These are phyloP conservation scores for Pemphredon lugubris DNA, from an alignment of 2,888 invertebrate genomes.

Conservation along the genomic window DNA sequence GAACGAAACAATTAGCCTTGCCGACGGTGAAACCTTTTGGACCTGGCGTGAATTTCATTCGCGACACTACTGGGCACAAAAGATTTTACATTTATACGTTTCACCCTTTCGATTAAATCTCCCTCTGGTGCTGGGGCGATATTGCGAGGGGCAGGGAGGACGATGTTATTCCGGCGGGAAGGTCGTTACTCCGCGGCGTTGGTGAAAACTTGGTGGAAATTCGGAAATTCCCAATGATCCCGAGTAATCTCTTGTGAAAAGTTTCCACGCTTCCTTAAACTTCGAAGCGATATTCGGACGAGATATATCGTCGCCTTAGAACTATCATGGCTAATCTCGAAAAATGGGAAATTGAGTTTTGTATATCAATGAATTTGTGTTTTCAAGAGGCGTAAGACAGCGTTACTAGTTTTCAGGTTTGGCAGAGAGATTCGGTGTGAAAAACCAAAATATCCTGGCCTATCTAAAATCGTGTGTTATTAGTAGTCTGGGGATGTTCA, in stretches of 20 bases:
- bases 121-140: slow-evolving; percentile 5
- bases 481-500: too few species aligned
- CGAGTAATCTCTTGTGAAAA: slow-evolving; percentile 49
- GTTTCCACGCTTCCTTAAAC: slow-evolving; percentile 49
- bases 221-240: slow-evolving; percentile 48
- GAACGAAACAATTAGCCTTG: slow-evolving; percentile 65
- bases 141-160: slow-evolving; percentile 10
- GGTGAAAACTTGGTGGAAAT: slow-evolving; percentile 42
- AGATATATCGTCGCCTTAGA: too few species aligned
- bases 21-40: slow-evolving; percentile 40
- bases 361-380: too few species aligned
- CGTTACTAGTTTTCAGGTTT: too few species aligned
- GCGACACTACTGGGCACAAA: slow-evolving; percentile 34
- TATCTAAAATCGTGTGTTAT: too few species aligned
- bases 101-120: slow-evolving; percentile 55
- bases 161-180: slow-evolving; percentile 26
- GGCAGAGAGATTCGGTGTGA: too few species aligned
- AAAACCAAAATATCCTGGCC: too few species aligned
- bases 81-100: slow-evolving; percentile 51
- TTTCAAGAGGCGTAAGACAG: too few species aligned
- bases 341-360: too few species aligned
- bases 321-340: too few species aligned
- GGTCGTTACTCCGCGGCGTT: slow-evolving; percentile 35
- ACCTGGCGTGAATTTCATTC: slow-evolving; percentile 45
- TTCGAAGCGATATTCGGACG: not conserved